Conservation (phyloP, 2,113 vertebrate genomes). For the Amphilophus citrinellus region DNA sequence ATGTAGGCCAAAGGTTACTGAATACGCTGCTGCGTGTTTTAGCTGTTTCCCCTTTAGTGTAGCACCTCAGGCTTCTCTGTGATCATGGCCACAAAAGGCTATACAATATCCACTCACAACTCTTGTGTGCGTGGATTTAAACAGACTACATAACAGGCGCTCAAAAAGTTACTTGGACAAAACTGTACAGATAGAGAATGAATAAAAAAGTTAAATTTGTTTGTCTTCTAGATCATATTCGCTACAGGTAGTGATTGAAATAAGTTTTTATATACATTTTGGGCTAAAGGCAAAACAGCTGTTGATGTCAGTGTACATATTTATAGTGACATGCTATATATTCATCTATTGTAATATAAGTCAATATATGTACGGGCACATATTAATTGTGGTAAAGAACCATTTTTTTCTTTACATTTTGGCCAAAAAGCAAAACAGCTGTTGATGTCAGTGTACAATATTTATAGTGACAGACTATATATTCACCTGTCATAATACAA, state of each 20-base stretch:
- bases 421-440: too few relatives aligned
- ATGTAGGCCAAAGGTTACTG: conserved; percentile 79
- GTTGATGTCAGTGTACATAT: background rate
- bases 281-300: background rate
- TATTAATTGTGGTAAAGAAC: too few relatives aligned
- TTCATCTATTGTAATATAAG: too few relatives aligned
- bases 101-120: background rate
- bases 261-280: background rate
- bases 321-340: background rate
- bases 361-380: too few relatives aligned
- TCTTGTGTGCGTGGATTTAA: background rate
- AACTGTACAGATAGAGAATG: background rate
- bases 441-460: too few relatives aligned
- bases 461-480: too few relatives aligned
- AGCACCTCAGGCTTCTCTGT: conserved; percentile 31
- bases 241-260: background rate
- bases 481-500: too few relatives aligned
- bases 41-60: conserved; percentile 50
- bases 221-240: background rate
- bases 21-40: conserved; percentile 20
- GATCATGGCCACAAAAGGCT: background rate
- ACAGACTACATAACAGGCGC: background rate
- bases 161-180: background rate
- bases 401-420: too few relatives aligned
- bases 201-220: too few relatives aligned